Conservation (phyloP, 2,888 invertebrate genomes). For the Phalera bucephala region DNA sequence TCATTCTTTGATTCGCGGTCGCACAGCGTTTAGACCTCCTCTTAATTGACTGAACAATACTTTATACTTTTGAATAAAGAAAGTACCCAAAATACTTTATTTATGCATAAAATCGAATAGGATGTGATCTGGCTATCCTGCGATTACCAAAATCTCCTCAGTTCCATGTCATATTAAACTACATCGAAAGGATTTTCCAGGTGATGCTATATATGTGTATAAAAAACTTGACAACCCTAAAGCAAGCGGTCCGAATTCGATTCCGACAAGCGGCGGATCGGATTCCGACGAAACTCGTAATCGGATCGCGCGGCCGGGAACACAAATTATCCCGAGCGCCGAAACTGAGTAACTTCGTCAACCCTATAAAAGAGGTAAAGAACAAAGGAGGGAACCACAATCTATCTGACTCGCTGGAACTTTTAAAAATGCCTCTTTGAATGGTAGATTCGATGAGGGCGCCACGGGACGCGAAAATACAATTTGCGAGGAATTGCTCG, state of each 20-base stretch:
- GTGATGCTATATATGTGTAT: too few relatives aligned
- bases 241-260: constrained; percentile 65
- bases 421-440: constrained; percentile 82
- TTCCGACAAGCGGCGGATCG: constrained; percentile 62
- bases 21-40: too few relatives aligned
- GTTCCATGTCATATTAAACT: too few relatives aligned
- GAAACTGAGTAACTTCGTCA: constrained; percentile 79
- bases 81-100: too few relatives aligned
- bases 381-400: constrained; percentile 81
- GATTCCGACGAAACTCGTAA: constrained; percentile 69
- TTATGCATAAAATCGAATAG: too few relatives aligned
- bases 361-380: constrained; percentile 74
- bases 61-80: too few relatives aligned
- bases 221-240: too few relatives aligned
- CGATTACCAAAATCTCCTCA: too few relatives aligned
- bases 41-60: too few relatives aligned
- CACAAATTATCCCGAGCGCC: constrained; percentile 77
- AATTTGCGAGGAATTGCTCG: constrained; percentile 76
- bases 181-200: too few relatives aligned
- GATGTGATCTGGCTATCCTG: too few relatives aligned
- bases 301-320: constrained; percentile 74
- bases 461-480: constrained; percentile 80
- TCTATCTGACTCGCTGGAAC: constrained; percentile 73
- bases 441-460: constrained; percentile 72
- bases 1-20: too few relatives aligned